Conservation (phyloP, 2,888 invertebrate genomes). For the Drosophila monieri region DNA sequence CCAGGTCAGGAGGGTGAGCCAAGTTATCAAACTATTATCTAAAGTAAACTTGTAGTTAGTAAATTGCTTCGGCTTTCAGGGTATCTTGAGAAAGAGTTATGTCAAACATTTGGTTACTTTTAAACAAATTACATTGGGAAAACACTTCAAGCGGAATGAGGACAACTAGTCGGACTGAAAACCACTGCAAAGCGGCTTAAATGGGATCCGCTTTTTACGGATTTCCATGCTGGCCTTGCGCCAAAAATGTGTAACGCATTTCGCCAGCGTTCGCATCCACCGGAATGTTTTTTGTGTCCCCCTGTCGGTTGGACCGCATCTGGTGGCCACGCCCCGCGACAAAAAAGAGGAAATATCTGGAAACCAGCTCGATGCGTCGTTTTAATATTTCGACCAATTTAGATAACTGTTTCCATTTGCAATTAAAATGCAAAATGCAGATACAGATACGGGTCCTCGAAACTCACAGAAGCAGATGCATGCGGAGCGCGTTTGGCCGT, state of each 20-base stretch:
- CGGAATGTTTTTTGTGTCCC: conserved; percentile 40
- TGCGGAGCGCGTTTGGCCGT: conserved; percentile 28
- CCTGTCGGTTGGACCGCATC: conserved; percentile 25
- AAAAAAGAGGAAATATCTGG: conserved; percentile 27
- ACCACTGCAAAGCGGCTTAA: conserved; percentile 31
- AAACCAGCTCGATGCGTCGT: conserved; percentile 38
- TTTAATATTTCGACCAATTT: conserved; percentile 81
- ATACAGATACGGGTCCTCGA: conserved; percentile 32
- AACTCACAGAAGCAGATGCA: conserved; percentile 48
- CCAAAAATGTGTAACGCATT: conserved; percentile 56
- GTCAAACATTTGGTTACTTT: neutral
- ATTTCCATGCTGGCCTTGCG: conserved; percentile 52
- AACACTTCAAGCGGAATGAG: neutral
- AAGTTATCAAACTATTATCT: neutral
- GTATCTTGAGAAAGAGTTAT: neutral
- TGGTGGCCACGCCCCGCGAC: conserved; percentile 33
- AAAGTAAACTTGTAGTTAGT: neutral
- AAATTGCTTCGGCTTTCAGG: neutral
- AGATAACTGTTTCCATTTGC: conserved; percentile 82
- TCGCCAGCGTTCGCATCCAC: conserved; percentile 31
- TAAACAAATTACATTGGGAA: neutral
- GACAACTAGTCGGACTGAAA: neutral
- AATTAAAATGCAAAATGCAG: conserved; percentile 81
- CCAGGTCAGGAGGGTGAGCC: neutral
- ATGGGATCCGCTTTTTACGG: conserved; percentile 19